phyloP scores from a whole-genome alignment of 1,140 invertebrate genomes.

The Tetraneura akinire region DNA sequence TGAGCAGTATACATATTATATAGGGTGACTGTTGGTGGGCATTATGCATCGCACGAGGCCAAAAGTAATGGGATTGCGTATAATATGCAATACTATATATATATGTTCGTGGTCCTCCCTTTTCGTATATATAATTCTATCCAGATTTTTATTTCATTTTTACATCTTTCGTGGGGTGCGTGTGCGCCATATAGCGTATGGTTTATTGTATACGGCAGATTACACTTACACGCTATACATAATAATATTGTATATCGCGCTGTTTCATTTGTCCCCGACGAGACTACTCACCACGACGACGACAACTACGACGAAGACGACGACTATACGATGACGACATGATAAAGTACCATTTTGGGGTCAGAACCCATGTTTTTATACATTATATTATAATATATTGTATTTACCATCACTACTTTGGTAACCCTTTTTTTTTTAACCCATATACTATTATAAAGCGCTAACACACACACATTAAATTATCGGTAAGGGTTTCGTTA shows the following conservation, averaged over 20 bases:
- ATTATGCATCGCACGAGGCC: not conserved
- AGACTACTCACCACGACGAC: not conserved
- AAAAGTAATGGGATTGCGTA: slow-evolving; percentile 8
- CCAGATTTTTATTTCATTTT: slow-evolving; percentile 22
- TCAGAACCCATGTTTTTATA: slow-evolving; percentile 7
- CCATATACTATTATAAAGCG: no score
- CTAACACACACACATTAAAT: not conserved
- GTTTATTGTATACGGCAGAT: slow-evolving; percentile 28
- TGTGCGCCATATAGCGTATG: not conserved
- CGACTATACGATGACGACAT: not conserved
- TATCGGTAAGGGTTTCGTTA: not conserved
- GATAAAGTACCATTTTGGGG: slow-evolving; percentile 25
- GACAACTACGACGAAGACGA: not conserved
- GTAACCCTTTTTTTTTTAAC: slow-evolving; percentile 23
- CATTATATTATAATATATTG: not conserved
- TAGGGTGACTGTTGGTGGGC: not conserved
- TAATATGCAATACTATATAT: not conserved
- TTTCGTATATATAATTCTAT: not conserved
- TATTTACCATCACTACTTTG: not conserved
- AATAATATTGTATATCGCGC: no score
- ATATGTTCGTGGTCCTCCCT: not conserved
- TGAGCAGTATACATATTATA: not conserved
- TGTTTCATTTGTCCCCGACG: slow-evolving; percentile 15
- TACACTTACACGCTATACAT: slow-evolving; percentile 22
- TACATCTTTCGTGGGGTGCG: not conserved